Conservation (phyloP, 1,140 invertebrate species). For the Thaumetopoea pityocampa region DNA sequence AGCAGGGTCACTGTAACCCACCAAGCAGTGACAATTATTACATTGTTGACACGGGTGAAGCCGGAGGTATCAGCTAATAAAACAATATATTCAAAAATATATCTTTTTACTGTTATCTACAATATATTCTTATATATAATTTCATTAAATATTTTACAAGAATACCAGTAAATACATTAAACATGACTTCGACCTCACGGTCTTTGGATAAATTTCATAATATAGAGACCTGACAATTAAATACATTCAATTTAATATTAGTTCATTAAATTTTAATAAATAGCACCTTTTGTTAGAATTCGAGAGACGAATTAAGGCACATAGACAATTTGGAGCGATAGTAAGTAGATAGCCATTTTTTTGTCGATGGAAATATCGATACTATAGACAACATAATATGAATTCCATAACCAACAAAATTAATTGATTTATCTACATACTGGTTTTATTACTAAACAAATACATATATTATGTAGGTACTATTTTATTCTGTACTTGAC, state of each 20-base stretch:
- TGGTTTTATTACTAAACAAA: constrained; percentile 3
- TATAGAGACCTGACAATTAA: constrained; percentile 26
- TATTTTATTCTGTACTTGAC: constrained; percentile 2
- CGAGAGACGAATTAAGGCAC: constrained; percentile 26
- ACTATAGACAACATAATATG: constrained; percentile 62
- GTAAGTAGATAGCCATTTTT: constrained; percentile 15
- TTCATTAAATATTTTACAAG: constrained; percentile 57
- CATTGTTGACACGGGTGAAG: too few species aligned
- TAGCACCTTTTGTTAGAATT: constrained; percentile 48
- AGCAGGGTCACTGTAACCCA: too few species aligned
- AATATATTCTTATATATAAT: constrained; percentile 54
- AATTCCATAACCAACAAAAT: constrained; percentile 54
- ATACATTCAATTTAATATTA: constrained; percentile 18
- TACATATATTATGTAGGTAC: constrained; percentile 1
- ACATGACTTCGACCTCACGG: constrained; percentile 61
- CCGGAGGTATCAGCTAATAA: too few species aligned
- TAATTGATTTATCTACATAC: constrained; percentile 26
- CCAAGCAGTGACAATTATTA: background rate
- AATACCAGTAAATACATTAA: constrained; percentile 43
- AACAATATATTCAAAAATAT: constrained; percentile 37
- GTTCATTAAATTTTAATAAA: constrained; percentile 23
- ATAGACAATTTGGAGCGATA: constrained; percentile 10
- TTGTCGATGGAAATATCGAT: constrained; percentile 55
- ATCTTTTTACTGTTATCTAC: constrained; percentile 66
- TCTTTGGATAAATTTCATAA: constrained; percentile 45